Base-by-base conservation (phyloP, 2,113 vertebrate species). In the Oenanthe melanoleuca region DNA sequence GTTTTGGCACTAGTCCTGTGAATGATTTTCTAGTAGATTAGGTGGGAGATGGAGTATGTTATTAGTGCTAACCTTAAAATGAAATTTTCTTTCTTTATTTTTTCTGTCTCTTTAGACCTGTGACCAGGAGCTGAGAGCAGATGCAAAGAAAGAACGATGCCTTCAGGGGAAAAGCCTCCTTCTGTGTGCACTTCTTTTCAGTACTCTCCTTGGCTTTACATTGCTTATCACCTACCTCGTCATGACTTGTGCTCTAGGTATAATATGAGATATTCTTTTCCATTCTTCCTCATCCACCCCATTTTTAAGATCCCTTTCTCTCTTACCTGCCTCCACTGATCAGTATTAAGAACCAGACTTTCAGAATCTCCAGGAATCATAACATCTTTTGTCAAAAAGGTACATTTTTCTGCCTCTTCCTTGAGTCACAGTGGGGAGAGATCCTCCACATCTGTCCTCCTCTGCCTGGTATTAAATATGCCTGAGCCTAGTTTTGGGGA, bases 201-300 rank as follows among this genome's bases (percentile, higher is more conserved):
- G 66, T 69, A 92, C 74, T 31, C 55, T 97, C 19, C 97, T 98
- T 95, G 98, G 98, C 38, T 98, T 99, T 96, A 88, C 88, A 14
- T 59, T 96, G 69, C 97, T 98, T 74, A 98, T 98, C 77, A 97
- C 98, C 95, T 98, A 98, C 96, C 98, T 98, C 74, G 14, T 97
- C 93, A 97, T 97, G 95, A 93, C 97, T 50, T 98, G 98, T 96
- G 70, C 95, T 55, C 92, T 97, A 70, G 96, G 97, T 97, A 97
- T 87, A 79, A 88, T 70, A 73, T 33, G 64, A 60, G 47, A 91
- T 67, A 91, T 31, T 25, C 25, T 84, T 91, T 70, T 63, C 38
- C 23, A 31, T 72, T 63, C 52, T 53, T 80, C 72, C 23, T 71
- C 25, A 78, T 38, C 33, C 37, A 60, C 34, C 11, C 37, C 33